phyloP scores from a whole-genome alignment of 2,888 invertebrate species.

The Chorisops tibialis region DNA sequence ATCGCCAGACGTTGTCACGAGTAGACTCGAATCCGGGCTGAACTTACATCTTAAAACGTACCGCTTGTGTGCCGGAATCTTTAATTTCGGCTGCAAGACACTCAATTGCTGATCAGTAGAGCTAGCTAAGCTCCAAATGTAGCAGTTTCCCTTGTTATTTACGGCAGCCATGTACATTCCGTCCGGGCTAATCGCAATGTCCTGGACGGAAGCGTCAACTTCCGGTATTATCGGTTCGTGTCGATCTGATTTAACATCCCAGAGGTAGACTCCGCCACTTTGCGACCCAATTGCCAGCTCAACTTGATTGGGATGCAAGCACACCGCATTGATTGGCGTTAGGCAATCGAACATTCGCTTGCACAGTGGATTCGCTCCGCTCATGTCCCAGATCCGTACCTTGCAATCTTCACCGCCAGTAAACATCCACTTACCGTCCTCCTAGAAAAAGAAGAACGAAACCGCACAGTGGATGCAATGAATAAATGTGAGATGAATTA shows the following conservation, averaged over 20 bases:
- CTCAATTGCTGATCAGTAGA: conserved; percentile 63
- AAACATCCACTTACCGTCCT: conserved; percentile 81
- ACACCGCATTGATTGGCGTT: conserved; percentile 89
- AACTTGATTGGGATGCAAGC: conserved; percentile 93
- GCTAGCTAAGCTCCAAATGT: conserved; percentile 77
- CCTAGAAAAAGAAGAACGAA: conserved; percentile 31
- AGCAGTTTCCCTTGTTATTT: conserved; percentile 91
- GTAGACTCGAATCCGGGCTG: conserved; percentile 87
- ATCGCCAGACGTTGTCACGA: conserved; percentile 97
- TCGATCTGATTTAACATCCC: conserved; percentile 88
- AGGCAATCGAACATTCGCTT: conserved; percentile 87
- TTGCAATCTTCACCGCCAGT: conserved; percentile 93
- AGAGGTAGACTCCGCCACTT: conserved; percentile 89
- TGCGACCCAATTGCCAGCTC: conserved; percentile 96
- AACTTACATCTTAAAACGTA: conserved; percentile 92
- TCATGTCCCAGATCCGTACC: conserved; percentile 92
- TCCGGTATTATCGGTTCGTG: conserved; percentile 87
- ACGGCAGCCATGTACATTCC: conserved; percentile 90
- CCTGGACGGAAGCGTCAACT: conserved; percentile 87
- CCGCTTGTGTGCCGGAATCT: conserved; percentile 76
- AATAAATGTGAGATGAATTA: not conserved
- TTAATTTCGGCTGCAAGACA: conserved; percentile 69
- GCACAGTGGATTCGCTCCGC: conserved; percentile 76
- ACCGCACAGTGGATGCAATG: not conserved
- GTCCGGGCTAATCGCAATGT: conserved; percentile 82